These are phyloP conservation scores for Conger conger DNA, from an alignment of 2,113 vertebrate species.

Conservation along the genomic window DNA sequence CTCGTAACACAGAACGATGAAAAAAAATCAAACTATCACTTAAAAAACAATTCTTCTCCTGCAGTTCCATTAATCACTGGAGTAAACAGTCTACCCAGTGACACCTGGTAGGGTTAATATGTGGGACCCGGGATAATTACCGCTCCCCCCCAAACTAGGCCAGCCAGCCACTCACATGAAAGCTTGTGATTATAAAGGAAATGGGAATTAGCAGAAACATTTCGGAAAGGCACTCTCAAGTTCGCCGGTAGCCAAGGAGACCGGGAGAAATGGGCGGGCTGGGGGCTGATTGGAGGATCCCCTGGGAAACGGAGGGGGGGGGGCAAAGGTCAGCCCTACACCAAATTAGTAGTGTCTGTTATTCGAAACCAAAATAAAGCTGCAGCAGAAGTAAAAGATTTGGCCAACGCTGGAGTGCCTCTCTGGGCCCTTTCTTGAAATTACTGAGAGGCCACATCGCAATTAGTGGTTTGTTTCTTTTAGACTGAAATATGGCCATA, in stretches of 20 bases:
- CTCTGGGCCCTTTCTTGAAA: conserved; percentile 70
- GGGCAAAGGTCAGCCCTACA: conserved; percentile 78
- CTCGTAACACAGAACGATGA: conserved; percentile 60
- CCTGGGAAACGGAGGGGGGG: conserved; percentile 54
- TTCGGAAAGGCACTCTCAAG: conserved; percentile 73
- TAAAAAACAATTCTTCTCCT: conserved; percentile 78
- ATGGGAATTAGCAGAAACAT: conserved; percentile 92
- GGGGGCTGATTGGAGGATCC: conserved; percentile 85
- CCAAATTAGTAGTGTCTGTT: conserved; percentile 90
- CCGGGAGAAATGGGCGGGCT: conserved; percentile 62
- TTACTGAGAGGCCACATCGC: conserved; percentile 72
- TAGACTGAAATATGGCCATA: conserved; percentile 80
- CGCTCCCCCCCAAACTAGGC: conserved; percentile 62
- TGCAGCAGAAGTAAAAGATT: conserved; percentile 80
- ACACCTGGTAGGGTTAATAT: conserved; percentile 91
- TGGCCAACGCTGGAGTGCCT: conserved; percentile 66
- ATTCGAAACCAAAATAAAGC: conserved; percentile 89
- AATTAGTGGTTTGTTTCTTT: conserved; percentile 81
- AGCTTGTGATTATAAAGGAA: conserved; percentile 91
- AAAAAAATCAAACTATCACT: conserved; percentile 61
- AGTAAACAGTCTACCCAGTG: conserved; percentile 81
- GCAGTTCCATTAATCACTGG: conserved; percentile 85
- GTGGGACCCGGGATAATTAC: conserved; percentile 84
- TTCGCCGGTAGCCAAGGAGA: conserved; percentile 66
- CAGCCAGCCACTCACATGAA: conserved; percentile 80